phyloP scores from a whole-genome alignment of 1,140 invertebrate species.

The Frieseomelitta varia region DNA sequence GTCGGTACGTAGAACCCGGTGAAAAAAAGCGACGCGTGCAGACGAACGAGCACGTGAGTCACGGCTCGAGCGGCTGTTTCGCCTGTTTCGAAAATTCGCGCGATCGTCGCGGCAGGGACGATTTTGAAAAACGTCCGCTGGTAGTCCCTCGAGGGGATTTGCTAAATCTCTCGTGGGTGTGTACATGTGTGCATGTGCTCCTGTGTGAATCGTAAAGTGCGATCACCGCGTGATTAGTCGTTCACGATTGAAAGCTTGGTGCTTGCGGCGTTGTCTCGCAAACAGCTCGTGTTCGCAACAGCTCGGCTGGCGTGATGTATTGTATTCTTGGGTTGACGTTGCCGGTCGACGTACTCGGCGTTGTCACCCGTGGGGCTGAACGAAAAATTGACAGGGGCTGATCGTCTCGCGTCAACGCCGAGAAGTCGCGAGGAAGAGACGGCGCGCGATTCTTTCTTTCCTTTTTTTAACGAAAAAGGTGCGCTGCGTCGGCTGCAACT shows the following conservation, averaged over 20 bases:
- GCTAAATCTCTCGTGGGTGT: constrained; percentile 51
- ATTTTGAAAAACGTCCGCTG: not conserved
- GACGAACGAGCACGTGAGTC: constrained; percentile 9
- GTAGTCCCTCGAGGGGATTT: constrained; percentile 7
- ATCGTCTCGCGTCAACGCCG: not conserved
- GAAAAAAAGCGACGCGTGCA: not conserved
- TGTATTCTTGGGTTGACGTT: not conserved
- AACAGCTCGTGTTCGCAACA: constrained; percentile 12
- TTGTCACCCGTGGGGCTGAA: not conserved
- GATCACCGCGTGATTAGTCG: constrained; percentile 26
- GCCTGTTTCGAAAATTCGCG: not conserved
- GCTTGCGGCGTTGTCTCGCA: not conserved
- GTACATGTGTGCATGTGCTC: constrained; percentile 30
- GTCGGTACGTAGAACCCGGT: constrained; percentile 55
- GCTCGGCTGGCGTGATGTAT: not conserved
- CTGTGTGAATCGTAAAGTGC: constrained; percentile 26
- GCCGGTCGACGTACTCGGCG: not conserved
- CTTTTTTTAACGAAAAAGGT: not conserved
- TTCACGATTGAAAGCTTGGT: not conserved
- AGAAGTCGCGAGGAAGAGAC: not conserved
- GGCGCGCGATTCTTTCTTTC: not conserved
- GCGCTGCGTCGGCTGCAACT: not conserved
- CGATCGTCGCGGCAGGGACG: not conserved
- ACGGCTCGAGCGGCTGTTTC: not conserved
- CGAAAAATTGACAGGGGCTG: not conserved